Percentiles rank a stretch among this genome's conserved stretches.
Conservation (phyloP, 2,797 vertebrate genomes). For the Borostomias antarcticus region DNA sequence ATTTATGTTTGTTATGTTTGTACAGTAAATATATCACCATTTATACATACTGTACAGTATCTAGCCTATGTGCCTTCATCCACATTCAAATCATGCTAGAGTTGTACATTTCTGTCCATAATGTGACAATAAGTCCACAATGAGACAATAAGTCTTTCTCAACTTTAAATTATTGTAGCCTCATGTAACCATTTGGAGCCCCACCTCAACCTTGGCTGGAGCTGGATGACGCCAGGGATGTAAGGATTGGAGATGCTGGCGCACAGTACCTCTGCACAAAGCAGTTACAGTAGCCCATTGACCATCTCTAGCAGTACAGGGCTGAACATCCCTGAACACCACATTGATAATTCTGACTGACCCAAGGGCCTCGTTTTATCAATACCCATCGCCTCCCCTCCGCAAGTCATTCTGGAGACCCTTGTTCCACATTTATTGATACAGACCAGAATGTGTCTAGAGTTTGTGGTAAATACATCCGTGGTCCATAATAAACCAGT, state of each 20-base stretch:
- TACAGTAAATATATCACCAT: constrained; percentile 39
- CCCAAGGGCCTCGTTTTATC: constrained; percentile 12
- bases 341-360: neutral
- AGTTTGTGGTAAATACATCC: constrained; percentile 24
- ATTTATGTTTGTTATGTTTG: constrained; percentile 20
- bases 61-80: constrained; percentile 45
- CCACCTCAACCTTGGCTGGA: neutral
- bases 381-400: neutral
- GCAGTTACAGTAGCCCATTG: neutral
- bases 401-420: constrained; percentile 29
- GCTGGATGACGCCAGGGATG: too few species aligned
- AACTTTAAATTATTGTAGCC: neutral
- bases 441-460: constrained; percentile 26
- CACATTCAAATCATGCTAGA: constrained; percentile 19
- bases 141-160: constrained; percentile 28
- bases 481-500: constrained; percentile 13
- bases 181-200: neutral
- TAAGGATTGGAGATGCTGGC: too few species aligned
- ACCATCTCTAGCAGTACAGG: neutral
- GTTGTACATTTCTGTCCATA: constrained; percentile 8
- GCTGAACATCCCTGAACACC: neutral
- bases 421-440: neutral
- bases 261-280: too few species aligned
- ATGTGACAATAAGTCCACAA: constrained; percentile 15
- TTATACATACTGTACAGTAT: constrained; percentile 44